Evolutionary conservation across 2,113 vertebrate species (phyloP).

Genomic region (Melospiza georgiana): DNA sequence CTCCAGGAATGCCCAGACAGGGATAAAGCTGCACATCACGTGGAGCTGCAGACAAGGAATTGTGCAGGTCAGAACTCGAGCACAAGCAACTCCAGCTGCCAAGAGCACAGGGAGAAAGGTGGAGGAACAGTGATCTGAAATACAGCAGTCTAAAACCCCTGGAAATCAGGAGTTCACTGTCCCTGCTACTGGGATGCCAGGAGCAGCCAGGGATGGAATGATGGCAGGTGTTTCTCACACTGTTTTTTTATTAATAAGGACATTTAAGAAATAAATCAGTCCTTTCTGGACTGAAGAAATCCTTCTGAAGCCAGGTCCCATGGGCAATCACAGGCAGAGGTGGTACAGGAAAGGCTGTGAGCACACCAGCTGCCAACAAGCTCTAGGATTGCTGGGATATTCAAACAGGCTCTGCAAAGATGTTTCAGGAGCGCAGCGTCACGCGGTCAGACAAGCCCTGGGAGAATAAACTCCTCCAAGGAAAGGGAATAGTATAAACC

Average conservation of each 20-base stretch:
- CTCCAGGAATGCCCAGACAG: neutral
- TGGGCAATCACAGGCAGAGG: accelerated
- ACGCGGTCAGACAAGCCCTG: accelerated
- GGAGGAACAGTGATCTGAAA: neutral
- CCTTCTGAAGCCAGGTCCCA: neutral
- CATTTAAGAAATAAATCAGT: neutral
- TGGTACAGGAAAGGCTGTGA: neutral
- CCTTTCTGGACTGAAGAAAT: neutral
- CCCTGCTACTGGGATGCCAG: neutral
- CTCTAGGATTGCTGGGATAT: neutral
- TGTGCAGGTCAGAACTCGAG: accelerated
- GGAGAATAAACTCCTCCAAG: neutral
- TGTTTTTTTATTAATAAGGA: neutral
- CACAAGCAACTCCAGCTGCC: neutral
- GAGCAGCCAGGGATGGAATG: neutral
- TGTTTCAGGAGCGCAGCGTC: accelerated
- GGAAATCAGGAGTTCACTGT: accelerated
- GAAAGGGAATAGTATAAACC: neutral
- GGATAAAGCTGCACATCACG: neutral
- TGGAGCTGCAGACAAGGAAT: neutral
- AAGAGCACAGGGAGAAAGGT: neutral
- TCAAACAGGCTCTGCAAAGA: neutral
- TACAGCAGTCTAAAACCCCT: neutral
- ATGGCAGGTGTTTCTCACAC: neutral
- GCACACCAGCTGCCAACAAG: neutral